Conservation (phyloP, 2,888 invertebrate genomes). For the Bhutanitis thaidina region DNA sequence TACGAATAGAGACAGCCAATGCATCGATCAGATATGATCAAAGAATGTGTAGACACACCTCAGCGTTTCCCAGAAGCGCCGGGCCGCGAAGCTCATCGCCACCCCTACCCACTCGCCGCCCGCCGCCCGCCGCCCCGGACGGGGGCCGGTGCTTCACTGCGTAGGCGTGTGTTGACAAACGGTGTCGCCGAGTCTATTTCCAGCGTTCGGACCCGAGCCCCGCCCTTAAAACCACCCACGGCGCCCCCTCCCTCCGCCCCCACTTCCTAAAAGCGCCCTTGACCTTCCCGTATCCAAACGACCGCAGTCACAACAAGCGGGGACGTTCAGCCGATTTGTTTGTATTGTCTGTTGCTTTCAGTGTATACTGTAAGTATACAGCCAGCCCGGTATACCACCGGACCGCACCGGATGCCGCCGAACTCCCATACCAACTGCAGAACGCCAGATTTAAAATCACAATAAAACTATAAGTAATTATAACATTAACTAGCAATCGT, state of each 20-base stretch:
- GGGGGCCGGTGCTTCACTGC: slow-evolving; percentile 39
- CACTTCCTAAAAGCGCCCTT: slow-evolving; percentile 56
- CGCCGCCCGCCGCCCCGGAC: slow-evolving; percentile 21
- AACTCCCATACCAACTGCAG: too few species aligned
- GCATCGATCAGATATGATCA: neutral
- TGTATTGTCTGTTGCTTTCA: slow-evolving; percentile 27
- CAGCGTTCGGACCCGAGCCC: slow-evolving; percentile 34
- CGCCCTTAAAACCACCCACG: slow-evolving; percentile 25
- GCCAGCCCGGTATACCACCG: too few species aligned
- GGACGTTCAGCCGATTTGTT: slow-evolving; percentile 40
- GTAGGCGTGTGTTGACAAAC: slow-evolving; percentile 78
- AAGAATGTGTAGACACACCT: too few species aligned
- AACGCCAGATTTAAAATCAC: too few species aligned
- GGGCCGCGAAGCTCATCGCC: neutral
- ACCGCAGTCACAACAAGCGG: slow-evolving; percentile 71
- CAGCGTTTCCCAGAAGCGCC: slow-evolving; percentile 2
- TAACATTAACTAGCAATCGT: too few species aligned
- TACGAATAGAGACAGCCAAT: neutral
- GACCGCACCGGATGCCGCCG: too few species aligned
- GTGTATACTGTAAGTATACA: neutral
- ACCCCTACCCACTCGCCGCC: slow-evolving; percentile 2
- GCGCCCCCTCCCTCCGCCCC: slow-evolving; percentile 21
- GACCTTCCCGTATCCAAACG: slow-evolving; percentile 75
- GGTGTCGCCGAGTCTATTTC: slow-evolving; percentile 67
- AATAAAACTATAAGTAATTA: too few species aligned